Percentiles rank a stretch among this genome's conserved stretches.
phyloP scores from a whole-genome alignment of 2,888 invertebrate genomes.

The Xylocampa areola region DNA sequence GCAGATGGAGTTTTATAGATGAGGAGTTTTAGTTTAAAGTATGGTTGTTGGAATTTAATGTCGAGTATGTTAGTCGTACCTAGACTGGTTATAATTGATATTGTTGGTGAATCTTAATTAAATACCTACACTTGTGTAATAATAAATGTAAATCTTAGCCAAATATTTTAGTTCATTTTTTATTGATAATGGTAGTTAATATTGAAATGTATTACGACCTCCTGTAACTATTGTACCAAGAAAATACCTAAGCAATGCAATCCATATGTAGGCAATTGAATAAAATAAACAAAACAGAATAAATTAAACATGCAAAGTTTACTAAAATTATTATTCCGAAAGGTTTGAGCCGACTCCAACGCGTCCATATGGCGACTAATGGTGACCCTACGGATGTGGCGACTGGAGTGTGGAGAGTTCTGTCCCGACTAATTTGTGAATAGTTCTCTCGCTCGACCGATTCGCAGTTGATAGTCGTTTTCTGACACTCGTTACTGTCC shows the following conservation, averaged over 20 bases:
- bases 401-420: constrained; percentile 74
- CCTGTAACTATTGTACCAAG: no score
- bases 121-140: no score
- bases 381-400: constrained; percentile 70
- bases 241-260: not conserved
- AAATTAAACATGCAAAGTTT: not conserved
- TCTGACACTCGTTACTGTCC: constrained; percentile 71
- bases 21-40: constrained; percentile 24
- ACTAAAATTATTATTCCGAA: not conserved
- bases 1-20: constrained; percentile 16
- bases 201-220: no score
- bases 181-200: no score
- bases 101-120: no score
- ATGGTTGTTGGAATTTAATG: constrained; percentile 1
- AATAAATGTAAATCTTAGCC: no score
- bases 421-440: constrained; percentile 81
- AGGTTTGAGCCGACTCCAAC: not conserved
- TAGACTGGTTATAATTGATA: no score
- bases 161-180: no score
- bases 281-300: not conserved
- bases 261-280: not conserved
- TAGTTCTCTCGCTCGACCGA: constrained; percentile 74
- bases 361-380: constrained; percentile 52
- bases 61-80: not conserved
- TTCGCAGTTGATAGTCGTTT: constrained; percentile 74